A percentile compares a stretch with the other conserved stretches of the same genome.
Evolutionary conservation across 2,113 vertebrate species (phyloP).

Genomic region (Oreamnos americanus): DNA sequence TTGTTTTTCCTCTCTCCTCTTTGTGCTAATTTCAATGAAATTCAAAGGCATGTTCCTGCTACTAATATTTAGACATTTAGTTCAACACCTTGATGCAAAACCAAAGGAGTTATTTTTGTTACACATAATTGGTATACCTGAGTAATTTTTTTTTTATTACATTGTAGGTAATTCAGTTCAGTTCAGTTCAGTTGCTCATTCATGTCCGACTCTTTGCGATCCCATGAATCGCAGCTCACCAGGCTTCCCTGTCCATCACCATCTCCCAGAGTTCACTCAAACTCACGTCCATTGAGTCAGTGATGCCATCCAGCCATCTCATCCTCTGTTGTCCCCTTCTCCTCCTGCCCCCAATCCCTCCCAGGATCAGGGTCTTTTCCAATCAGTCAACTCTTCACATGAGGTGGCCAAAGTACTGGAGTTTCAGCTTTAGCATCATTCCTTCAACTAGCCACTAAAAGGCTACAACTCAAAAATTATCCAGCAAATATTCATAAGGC

Average conservation of each 20-base stretch:
- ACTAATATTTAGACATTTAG: background rate
- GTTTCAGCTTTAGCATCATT: too few relatives aligned
- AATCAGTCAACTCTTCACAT: too few relatives aligned
- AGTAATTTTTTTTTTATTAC: background rate
- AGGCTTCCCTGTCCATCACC: too few relatives aligned
- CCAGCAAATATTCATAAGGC: background rate
- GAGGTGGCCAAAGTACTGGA: too few relatives aligned
- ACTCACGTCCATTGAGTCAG: accelerated
- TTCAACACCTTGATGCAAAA: background rate
- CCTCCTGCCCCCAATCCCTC: too few relatives aligned
- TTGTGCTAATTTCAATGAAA: background rate
- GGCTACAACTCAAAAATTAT: background rate
- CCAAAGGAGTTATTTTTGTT: background rate
- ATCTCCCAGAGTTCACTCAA: too few relatives aligned
- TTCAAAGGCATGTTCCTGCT: background rate
- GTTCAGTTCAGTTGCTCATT: too few relatives aligned
- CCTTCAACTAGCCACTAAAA: background rate
- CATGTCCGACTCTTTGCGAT: accelerated
- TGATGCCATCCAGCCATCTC: too few relatives aligned
- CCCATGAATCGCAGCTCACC: too few relatives aligned
- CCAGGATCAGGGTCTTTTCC: too few relatives aligned
- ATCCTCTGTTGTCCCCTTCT: too few relatives aligned
- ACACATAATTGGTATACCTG: background rate
- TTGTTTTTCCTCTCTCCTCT: background rate
- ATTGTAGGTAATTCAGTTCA: background rate